Evolutionary conservation across 2,113 vertebrate genomes (phyloP), one percentile per base, ranked within the genome.

Genomic region (Bagarius yarrelli): DNA sequence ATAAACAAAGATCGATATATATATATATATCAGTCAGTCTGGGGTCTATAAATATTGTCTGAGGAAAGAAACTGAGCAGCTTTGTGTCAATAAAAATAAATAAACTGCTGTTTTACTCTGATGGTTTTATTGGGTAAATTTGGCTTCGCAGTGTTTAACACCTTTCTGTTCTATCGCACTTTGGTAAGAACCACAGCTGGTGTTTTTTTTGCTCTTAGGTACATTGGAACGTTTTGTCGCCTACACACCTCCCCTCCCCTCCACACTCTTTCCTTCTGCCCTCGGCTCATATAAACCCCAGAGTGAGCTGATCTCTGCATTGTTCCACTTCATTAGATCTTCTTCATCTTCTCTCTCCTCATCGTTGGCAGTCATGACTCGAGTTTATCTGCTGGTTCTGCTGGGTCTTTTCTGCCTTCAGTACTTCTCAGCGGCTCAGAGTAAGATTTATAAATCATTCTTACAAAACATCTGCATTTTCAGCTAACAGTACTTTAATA

Each of bases 331-430:
- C 30, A 2, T 15, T 12, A 30, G n/a, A 30, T 19, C 63, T 2
- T 53, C 67, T 25, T 18, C 44, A 50, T 14, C 40, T 8, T 40
- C 36, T 40, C 36, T 8, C 5, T 53, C 67, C 25, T 19, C n/a
- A 52, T 15, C 44, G 30, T 19, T 50, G 12, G 25, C 53, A 25
- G 32, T 8, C 53, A 57, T 75, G 53, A 14, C 53, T 57, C 72
- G 72, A 25, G 25, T 32, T 34, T 63, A 90, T 3, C 85, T 91
- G 76, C 76, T 90, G 2, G 81, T 86, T 74, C 19, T 91, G 78
- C 56, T 91, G 74, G 87, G 78, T 59, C 76, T 81, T 3, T 66
- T 53, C 30, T 56, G 72, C 0, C 81, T 86, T 81, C 21, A 89
- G 0, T 36, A 82, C 66, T 25, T 67, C 0, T 47, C 44, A 47